phyloP scores from a whole-genome alignment of 1,140 invertebrate species.

The Drosophila santomea region DNA sequence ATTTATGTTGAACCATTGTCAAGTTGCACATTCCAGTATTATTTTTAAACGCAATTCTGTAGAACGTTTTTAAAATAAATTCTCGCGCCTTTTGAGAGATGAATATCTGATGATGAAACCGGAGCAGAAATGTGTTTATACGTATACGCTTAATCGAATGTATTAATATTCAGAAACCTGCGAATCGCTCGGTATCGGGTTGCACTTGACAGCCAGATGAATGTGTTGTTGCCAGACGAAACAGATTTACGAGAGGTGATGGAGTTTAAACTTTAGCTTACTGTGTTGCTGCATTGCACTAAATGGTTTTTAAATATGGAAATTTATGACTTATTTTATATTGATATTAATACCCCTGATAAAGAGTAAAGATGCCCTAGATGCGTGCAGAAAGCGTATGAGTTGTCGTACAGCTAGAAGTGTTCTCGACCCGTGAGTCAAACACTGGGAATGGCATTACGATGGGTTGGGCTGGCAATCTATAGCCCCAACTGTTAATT shows the following conservation, averaged over 20 bases:
- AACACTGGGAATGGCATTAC: constrained; percentile 11
- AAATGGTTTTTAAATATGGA: background rate
- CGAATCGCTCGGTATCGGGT: constrained; percentile 18
- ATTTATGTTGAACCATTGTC: constrained; percentile 66
- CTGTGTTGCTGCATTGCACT: too few species aligned
- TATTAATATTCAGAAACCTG: constrained; percentile 22
- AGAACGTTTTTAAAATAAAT: constrained; percentile 36
- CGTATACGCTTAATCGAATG: constrained; percentile 13
- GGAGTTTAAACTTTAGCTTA: background rate
- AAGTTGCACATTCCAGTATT: constrained; percentile 54
- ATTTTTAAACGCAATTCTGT: constrained; percentile 55
- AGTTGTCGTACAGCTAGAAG: constrained; percentile 2
- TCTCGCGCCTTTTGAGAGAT: constrained; percentile 9
- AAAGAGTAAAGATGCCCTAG: background rate
- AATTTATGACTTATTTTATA: too few species aligned
- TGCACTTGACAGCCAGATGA: constrained; percentile 10
- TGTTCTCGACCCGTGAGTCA: constrained; percentile 42
- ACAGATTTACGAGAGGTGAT: background rate
- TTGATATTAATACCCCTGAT: background rate
- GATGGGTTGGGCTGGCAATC: constrained; percentile 13
- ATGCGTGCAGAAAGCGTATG: background rate
- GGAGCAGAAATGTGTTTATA: too few species aligned
- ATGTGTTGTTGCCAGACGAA: constrained; percentile 6
- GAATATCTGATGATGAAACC: too few species aligned
- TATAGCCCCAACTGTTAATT: constrained; percentile 69